phyloP scores from a whole-genome alignment of 2,888 invertebrate species.

The Trissolcus brochymenae region DNA sequence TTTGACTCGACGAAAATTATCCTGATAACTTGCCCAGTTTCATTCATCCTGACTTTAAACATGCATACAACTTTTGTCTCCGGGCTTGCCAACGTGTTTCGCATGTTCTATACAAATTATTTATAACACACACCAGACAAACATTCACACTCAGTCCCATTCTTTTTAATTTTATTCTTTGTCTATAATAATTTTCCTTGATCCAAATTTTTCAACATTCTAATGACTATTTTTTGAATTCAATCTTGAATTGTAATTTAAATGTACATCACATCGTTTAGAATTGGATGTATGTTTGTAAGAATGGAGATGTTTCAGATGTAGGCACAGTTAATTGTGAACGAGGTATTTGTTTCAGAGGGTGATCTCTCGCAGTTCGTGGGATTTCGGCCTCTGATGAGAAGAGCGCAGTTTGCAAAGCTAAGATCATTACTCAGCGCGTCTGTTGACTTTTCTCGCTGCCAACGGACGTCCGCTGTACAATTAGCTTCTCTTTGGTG shows the following conservation, averaged over 20 bases:
- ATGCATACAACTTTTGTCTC: slow-evolving; percentile 31
- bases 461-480: slow-evolving; percentile 61
- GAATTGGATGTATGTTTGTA: too few species aligned
- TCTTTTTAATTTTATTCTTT: not conserved
- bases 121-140: slow-evolving; percentile 8
- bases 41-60: slow-evolving; percentile 31
- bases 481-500: slow-evolving; percentile 63
- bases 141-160: slow-evolving; percentile 21
- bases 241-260: too few species aligned
- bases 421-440: slow-evolving; percentile 65
- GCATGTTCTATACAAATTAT: not conserved
- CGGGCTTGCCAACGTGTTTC: too few species aligned
- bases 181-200: too few species aligned
- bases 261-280: too few species aligned
- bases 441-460: slow-evolving; percentile 63
- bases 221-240: too few species aligned
- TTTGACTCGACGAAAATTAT: slow-evolving; percentile 50
- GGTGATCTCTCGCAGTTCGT: slow-evolving; percentile 50
- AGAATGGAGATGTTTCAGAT: too few species aligned
- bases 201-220: too few species aligned
- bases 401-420: slow-evolving; percentile 60
- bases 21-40: slow-evolving; percentile 37
- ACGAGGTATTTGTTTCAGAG: slow-evolving; percentile 56
- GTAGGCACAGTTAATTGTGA: slow-evolving; percentile 11
- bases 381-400: slow-evolving; percentile 47